Base-by-base conservation (phyloP, 2,888 invertebrate species). In the Palloptera scutellata region DNA sequence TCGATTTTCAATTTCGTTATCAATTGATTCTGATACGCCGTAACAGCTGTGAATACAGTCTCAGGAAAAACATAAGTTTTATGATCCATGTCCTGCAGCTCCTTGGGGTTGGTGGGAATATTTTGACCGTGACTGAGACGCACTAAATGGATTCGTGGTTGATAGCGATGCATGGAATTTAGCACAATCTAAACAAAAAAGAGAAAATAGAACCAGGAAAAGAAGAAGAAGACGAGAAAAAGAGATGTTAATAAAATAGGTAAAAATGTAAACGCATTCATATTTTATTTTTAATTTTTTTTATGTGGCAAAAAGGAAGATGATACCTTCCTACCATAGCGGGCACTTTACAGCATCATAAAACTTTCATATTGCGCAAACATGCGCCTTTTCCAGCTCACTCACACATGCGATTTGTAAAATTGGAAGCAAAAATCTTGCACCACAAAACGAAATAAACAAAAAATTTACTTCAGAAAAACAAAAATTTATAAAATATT, bases 91-190 rank as follows among this genome's bases (percentile, higher is more conserved):
- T 93, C 92, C 79, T 95, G 95, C 73, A 98, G 89, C 85, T 96
- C 96, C 73, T 89, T 90, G 66, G 87, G 87, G 51, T 88, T 88
- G 78, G 91, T 91, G 73, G 92, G 91, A 63, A 90, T 89, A 81
- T 90, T 89, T 77, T 93, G 91, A 68, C 94, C 93, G 76, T 94
- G 94, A 74, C 92, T 88, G 84, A 94, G 90, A 78, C 94, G 91
- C 69, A 99, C 96, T 81, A 99, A 87, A 87, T 99, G 98, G 83
- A 99, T 96, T 75, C 98, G 89, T 1, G 99, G 99, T 85, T 99
- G 98, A 86, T 99, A 99, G 81, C 97, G 94, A 88, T 99, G 98
- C 99, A 99, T 99, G 54, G 98, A 98, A 85, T 99, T 99, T 73
- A 99, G 88, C 77, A 99, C 97, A 84, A 99, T 92, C 98, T 99